phyloP scores from a whole-genome alignment of 2,113 vertebrate genomes.

The Apteryx owenii region DNA sequence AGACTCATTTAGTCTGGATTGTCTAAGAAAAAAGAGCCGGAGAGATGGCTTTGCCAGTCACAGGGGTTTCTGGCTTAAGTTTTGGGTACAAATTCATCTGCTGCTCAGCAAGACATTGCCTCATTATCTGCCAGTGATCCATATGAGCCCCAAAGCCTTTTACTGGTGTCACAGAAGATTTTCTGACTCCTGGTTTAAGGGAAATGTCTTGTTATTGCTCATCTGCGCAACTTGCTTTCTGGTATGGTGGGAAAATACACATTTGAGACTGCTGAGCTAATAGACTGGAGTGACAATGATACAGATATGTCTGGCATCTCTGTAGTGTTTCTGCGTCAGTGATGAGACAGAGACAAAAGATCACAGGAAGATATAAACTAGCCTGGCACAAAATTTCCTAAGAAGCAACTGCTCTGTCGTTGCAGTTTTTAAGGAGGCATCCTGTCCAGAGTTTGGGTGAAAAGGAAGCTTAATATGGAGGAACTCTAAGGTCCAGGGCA shows the following conservation, averaged over 20 bases:
- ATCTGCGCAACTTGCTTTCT: neutral
- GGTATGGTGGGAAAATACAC: neutral
- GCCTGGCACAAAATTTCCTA: neutral
- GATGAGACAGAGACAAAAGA: neutral
- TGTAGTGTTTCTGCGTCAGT: neutral
- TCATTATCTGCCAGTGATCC: fast-evolving
- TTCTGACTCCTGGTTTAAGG: neutral
- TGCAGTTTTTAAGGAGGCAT: neutral
- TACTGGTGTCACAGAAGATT: neutral
- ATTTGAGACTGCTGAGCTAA: neutral
- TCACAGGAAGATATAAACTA: neutral
- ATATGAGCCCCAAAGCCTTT: neutral
- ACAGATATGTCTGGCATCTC: neutral
- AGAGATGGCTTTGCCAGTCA: neutral
- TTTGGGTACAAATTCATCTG: fast-evolving
- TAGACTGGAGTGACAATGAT: neutral
- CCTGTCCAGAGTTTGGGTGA: neutral
- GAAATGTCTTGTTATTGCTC: neutral
- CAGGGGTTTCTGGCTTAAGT: neutral
- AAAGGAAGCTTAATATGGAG: neutral
- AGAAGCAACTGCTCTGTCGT: neutral
- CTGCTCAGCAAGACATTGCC: neutral
- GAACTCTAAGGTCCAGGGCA: neutral
- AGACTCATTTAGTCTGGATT: no score
- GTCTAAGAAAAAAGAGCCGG: neutral